phyloP scores from a whole-genome alignment of 2,888 invertebrate genomes.

The Chloromyia formosa region DNA sequence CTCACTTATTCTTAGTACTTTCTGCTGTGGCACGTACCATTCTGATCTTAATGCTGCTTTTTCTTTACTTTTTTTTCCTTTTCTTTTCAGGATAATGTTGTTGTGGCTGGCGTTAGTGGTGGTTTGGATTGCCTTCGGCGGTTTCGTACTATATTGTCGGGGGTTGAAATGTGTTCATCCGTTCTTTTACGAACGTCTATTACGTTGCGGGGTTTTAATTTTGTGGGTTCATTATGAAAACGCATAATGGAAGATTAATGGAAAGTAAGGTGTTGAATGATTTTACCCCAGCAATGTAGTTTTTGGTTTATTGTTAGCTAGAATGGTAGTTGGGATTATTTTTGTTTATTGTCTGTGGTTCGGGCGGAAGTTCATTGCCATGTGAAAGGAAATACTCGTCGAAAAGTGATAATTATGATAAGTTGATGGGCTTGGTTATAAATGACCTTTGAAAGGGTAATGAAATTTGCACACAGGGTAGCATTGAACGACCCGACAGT shows the following conservation, averaged over 20 bases:
- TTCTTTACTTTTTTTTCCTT: too few species aligned
- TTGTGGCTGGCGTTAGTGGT: neutral
- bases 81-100: too few species aligned
- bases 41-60: too few species aligned
- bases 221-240: neutral
- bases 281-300: too few species aligned
- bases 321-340: neutral
- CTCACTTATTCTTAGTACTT: neutral
- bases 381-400: neutral
- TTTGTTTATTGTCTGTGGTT: neutral
- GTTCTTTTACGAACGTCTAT: too few species aligned
- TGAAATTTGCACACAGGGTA: neutral
- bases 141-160: too few species aligned
- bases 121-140: neutral
- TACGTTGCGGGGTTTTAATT: neutral
- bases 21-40: too few species aligned
- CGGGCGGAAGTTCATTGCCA: neutral
- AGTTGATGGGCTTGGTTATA: neutral
- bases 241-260: slow-evolving; percentile 10
- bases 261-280: slow-evolving; percentile 5
- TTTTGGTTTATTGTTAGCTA: too few species aligned
- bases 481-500: neutral
- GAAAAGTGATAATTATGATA: neutral
- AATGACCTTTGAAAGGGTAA: neutral
- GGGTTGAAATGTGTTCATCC: slow-evolving; percentile 3